Evolutionary conservation across 2,113 vertebrate genomes (phyloP).

Genomic region (Dolichallabes microphthalmus): DNA sequence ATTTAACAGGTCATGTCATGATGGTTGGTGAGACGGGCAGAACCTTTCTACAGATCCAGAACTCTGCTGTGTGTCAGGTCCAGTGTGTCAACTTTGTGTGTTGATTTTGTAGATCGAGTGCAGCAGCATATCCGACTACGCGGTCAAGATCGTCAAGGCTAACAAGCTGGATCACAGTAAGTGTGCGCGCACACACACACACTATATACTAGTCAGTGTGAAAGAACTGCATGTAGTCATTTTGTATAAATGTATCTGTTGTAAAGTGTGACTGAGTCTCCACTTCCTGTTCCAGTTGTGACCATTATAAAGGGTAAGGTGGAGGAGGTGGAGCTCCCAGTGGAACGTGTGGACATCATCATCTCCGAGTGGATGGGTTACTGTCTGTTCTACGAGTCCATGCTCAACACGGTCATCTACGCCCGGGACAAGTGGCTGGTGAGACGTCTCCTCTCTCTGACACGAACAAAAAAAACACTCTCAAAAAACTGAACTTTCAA

Average conservation of each 20-base stretch:
- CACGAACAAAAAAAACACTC: no score
- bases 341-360: conserved; percentile 90
- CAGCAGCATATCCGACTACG: conserved; percentile 93
- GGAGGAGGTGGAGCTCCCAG: conserved; percentile 87
- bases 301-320: conserved; percentile 94
- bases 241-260: neutral
- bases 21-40: neutral
- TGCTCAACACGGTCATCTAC: conserved; percentile 92
- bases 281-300: conserved; percentile 72
- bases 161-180: conserved; percentile 90
- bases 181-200: conserved; percentile 40
- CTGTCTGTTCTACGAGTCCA: conserved; percentile 92
- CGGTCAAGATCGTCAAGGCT: conserved; percentile 90
- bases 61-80: neutral
- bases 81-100: neutral
- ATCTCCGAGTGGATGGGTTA: conserved; percentile 97
- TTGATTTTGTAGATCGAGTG: conserved; percentile 81
- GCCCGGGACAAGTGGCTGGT: conserved; percentile 94
- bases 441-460: neutral
- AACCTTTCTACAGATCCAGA: neutral
- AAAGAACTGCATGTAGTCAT: neutral
- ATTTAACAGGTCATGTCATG: neutral
- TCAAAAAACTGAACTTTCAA: no score
- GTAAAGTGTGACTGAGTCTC: no score
- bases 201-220: neutral